These are phyloP conservation scores for Dipus sagitta DNA, from an alignment of 2,797 vertebrate genomes.

Conservation along the genomic window DNA sequence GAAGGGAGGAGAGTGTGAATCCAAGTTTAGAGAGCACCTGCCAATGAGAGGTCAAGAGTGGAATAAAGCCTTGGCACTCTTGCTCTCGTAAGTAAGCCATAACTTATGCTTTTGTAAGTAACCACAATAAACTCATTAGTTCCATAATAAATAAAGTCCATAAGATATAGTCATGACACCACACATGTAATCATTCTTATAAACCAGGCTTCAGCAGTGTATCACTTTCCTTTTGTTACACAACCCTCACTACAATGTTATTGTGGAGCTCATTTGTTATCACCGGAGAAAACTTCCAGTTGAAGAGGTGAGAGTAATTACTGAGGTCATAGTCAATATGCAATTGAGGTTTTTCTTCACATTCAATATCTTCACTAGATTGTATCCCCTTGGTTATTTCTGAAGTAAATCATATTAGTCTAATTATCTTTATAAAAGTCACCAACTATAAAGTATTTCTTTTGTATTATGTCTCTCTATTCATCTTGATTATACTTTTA, in stretches of 20 bases:
- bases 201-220: not conserved
- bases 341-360: not conserved
- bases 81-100: too few relatives aligned
- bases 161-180: not conserved
- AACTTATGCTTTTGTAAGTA: not conserved
- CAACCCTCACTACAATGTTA: not conserved
- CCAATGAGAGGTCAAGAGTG: too few relatives aligned
- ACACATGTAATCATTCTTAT: not conserved
- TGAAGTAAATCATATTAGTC: not conserved
- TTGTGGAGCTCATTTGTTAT: not conserved
- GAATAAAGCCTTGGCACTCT: too few relatives aligned
- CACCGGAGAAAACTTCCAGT: not conserved
- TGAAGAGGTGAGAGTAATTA: not conserved
- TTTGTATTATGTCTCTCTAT: not conserved
- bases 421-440: not conserved
- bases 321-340: not conserved
- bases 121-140: too few relatives aligned
- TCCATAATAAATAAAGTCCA: not conserved
- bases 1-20: too few relatives aligned
- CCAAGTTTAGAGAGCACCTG: too few relatives aligned
- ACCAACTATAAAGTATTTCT: not conserved
- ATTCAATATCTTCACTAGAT: not conserved
- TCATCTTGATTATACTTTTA: not conserved
- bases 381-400: not conserved
- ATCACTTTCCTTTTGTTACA: not conserved